These are phyloP conservation scores for Pollenia amentaria DNA, from an alignment of 2,888 invertebrate genomes.

Conservation along the genomic window DNA sequence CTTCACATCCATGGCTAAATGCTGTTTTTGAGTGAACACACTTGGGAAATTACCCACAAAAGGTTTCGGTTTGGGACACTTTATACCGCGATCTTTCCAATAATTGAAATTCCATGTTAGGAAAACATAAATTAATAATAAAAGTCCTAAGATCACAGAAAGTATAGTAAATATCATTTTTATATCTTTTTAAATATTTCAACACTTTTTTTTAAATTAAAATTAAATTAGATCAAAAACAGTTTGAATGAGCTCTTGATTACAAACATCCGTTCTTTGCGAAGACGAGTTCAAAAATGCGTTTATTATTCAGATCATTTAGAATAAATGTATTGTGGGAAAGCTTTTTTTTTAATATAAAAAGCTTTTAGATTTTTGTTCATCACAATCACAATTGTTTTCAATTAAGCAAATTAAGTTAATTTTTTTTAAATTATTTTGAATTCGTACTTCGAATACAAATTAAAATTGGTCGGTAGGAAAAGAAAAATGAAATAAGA, in stretches of 20 bases:
- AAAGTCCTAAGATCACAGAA: conserved; percentile 8
- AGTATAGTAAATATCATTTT: conserved; percentile 49
- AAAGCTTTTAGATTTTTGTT: conserved; percentile 35
- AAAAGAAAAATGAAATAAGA: too few species aligned
- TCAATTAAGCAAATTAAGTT: conserved; percentile 13
- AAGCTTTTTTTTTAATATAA: conserved; percentile 26
- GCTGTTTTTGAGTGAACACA: conserved; percentile 78
- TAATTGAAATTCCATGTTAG: conserved; percentile 81
- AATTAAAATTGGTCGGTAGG: background rate
- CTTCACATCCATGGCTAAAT: conserved; percentile 81
- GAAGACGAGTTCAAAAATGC: background rate
- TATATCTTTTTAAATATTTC: background rate
- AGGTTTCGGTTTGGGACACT: conserved; percentile 81
- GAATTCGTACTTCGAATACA: background rate
- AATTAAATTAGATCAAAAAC: too few species aligned
- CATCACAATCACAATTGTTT: background rate
- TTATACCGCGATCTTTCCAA: conserved; percentile 83
- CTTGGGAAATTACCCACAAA: conserved; percentile 82
- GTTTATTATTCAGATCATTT: background rate
- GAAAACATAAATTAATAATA: conserved; percentile 76
- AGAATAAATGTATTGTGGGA: background rate
- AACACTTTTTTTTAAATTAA: background rate
- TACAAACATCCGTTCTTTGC: conserved; percentile 1
- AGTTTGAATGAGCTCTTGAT: too few species aligned
- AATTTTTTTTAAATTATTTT: background rate